Evolutionary conservation across 2,113 vertebrate species (phyloP).

Genomic region (Pelusios castaneus): DNA sequence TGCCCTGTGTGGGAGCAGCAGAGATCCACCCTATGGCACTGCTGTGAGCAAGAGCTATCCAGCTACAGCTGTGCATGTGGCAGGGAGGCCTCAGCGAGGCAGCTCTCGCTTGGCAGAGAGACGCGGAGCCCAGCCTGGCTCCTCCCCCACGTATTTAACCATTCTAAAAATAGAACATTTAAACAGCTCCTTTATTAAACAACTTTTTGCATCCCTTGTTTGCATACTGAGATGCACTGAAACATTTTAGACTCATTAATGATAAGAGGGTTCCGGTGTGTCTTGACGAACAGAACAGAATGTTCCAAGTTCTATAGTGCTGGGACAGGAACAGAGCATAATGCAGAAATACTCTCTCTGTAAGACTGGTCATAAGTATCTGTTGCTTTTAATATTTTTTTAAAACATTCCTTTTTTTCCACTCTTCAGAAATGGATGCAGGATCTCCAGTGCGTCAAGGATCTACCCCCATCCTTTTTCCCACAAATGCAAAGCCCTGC

Average conservation of each 20-base stretch:
- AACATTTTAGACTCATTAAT: background rate
- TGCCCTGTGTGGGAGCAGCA: too few species aligned
- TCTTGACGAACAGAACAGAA: background rate
- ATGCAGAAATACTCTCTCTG: background rate
- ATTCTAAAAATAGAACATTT: too few species aligned
- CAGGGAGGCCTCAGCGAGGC: too few species aligned
- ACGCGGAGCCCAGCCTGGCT: too few species aligned
- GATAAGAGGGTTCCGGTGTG: background rate
- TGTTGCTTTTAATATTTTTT: background rate
- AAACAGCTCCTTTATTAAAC: too few species aligned
- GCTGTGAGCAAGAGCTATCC: too few species aligned
- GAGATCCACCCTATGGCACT: too few species aligned
- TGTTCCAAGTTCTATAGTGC: background rate
- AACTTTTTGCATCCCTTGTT: background rate
- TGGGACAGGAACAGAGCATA: background rate
- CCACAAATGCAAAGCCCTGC: background rate
- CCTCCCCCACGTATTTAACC: too few species aligned
- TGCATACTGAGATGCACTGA: background rate
- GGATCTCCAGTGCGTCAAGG: background rate
- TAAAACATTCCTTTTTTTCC: background rate
- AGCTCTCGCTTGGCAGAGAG: too few species aligned
- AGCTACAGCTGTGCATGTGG: too few species aligned
- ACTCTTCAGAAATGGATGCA: rapidly evolving
- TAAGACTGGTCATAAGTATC: background rate
- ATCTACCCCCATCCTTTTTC: background rate